A percentile compares a stretch with the other conserved stretches of the same genome.
Evolutionary conservation across 2,888 invertebrate genomes (phyloP).

Genomic region (Frankliniella fusca): DNA sequence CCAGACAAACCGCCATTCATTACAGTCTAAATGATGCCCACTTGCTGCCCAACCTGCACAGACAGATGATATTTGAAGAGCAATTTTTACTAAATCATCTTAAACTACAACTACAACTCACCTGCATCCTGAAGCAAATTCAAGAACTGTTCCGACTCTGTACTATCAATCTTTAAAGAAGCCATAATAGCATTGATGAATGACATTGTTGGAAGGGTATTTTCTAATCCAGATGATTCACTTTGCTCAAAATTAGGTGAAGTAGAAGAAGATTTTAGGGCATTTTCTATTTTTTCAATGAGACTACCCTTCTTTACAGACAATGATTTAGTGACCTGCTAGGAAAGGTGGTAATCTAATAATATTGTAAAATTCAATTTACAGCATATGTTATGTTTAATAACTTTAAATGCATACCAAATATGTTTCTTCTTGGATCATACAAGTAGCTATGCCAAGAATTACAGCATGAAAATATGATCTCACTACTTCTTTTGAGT

Average conservation of each 20-base stretch:
- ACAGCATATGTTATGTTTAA: constrained; percentile 34
- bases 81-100: background rate
- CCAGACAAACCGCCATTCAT: constrained; percentile 55
- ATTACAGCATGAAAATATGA: constrained; percentile 33
- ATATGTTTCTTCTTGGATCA: constrained; percentile 30
- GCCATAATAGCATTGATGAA: constrained; percentile 42
- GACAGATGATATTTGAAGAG: constrained; percentile 14
- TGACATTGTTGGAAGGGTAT: constrained; percentile 38
- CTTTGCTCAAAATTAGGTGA: no score
- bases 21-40: constrained; percentile 56
- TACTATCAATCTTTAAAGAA: constrained; percentile 41
- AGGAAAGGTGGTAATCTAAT: no score
- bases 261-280: no score
- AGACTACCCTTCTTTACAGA: no score
- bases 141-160: constrained; percentile 34
- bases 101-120: background rate
- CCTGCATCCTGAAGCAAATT: constrained; percentile 26
- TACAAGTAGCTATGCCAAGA: constrained; percentile 35
- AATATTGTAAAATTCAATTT: constrained; percentile 34
- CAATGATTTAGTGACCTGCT: no score
- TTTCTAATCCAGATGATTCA: no score
- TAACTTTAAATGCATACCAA: constrained; percentile 38
- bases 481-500: no score
- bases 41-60: constrained; percentile 57
- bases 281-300: no score